Conservation (phyloP, 2,888 invertebrate species). For the Epistrophella euchroma region DNA sequence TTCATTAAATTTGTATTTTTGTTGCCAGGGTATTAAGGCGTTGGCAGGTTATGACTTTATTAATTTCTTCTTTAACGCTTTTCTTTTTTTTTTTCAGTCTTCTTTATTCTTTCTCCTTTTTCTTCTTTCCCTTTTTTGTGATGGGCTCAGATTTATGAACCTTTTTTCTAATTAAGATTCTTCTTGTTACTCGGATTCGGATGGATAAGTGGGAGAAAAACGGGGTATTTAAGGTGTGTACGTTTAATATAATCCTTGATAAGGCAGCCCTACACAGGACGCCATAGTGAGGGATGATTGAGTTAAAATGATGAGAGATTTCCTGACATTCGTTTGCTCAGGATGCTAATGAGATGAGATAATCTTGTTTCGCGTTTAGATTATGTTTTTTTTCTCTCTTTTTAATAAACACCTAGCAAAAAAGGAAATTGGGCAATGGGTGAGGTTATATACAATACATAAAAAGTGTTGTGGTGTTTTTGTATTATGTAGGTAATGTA, state of each 20-base stretch:
- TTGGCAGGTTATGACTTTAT: conserved; percentile 78
- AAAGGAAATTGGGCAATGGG: background rate
- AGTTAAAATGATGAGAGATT: conserved; percentile 61
- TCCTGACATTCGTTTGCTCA: conserved; percentile 54
- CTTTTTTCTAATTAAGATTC: conserved; percentile 74
- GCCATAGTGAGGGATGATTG: conserved; percentile 27
- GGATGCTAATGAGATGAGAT: conserved; percentile 65
- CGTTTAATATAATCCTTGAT: conserved; percentile 56
- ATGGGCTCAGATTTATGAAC: conserved; percentile 71
- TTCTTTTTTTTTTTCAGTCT: conserved; percentile 23
- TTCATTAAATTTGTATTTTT: conserved; percentile 76
- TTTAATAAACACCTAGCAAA: background rate
- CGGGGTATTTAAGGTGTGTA: conserved; percentile 26
- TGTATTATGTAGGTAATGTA: background rate
- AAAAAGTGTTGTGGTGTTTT: background rate
- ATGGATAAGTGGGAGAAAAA: conserved; percentile 35
- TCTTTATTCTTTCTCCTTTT: background rate
- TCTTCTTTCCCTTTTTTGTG: background rate
- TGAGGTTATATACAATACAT: background rate
- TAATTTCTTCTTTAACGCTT: conserved; percentile 76
- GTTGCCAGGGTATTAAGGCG: conserved; percentile 77
- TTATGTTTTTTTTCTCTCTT: conserved; percentile 44
- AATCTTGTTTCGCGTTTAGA: conserved; percentile 66
- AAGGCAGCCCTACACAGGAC: conserved; percentile 7
- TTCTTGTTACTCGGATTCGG: conserved; percentile 49